Conservation (phyloP, 1,140 invertebrate genomes). For the Stegodyphus mimosarum region DNA sequence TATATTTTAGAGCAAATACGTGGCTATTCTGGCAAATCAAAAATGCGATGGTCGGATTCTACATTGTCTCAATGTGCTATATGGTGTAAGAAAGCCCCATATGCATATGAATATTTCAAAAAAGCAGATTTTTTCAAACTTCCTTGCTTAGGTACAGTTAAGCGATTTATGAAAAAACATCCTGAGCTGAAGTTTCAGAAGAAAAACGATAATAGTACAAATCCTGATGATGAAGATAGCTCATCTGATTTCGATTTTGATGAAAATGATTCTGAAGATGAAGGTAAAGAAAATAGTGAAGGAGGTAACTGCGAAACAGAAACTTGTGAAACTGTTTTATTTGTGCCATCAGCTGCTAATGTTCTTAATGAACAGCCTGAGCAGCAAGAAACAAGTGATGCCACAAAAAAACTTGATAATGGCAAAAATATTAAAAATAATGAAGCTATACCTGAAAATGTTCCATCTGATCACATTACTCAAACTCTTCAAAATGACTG, state of each 20-base stretch:
- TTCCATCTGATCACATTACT: neutral
- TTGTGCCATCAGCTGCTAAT: neutral
- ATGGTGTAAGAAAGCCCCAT: slow-evolving; percentile 57
- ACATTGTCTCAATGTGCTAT: slow-evolving; percentile 40
- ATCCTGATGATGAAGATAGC: slow-evolving; percentile 7
- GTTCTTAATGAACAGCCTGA: no score
- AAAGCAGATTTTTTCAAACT: slow-evolving; percentile 55
- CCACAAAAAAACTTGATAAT: no score
- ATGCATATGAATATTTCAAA: slow-evolving; percentile 59
- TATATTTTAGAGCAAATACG: slow-evolving; percentile 57
- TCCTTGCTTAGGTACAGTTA: slow-evolving; percentile 47
- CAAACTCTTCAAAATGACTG: neutral
- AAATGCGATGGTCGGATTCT: slow-evolving; percentile 50
- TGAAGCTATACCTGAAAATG: neutral
- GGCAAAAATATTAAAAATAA: no score
- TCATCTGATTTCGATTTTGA: slow-evolving; percentile 56
- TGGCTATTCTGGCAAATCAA: slow-evolving; percentile 21
- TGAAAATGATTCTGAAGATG: slow-evolving; percentile 23
- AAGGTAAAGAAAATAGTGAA: slow-evolving; percentile 10
- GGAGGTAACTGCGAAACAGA: neutral
- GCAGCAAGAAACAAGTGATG: no score
- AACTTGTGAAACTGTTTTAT: slow-evolving; percentile 20
- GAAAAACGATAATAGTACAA: neutral
- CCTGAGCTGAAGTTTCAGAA: slow-evolving; percentile 34
- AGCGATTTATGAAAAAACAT: slow-evolving; percentile 50